A percentile compares a stretch with the other conserved stretches of the same genome.
Evolutionary conservation across 23 tunicate genomes (phyloP).

Genomic region (Trididemnum nubilum): DNA sequence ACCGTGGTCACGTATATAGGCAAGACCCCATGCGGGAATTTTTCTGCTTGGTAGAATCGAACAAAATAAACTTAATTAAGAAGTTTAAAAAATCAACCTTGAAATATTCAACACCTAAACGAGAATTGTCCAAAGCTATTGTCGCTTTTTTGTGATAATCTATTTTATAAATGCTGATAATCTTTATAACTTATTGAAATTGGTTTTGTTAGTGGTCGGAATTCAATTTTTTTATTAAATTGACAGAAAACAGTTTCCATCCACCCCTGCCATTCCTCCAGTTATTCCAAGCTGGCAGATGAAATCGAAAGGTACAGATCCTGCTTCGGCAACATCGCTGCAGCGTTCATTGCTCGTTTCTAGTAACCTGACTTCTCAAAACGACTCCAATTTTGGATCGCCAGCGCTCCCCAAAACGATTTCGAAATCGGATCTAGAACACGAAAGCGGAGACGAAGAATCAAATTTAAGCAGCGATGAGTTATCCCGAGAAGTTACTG

Average conservation of each 20-base stretch:
- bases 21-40: no score
- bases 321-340: no score
- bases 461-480: neutral
- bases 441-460: constrained; percentile 12
- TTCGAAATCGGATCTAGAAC: constrained; percentile 10
- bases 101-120: no score
- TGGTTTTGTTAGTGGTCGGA: constrained; percentile 26
- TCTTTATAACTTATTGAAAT: no score
- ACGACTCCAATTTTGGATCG: neutral
- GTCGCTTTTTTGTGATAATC: no score
- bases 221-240: neutral
- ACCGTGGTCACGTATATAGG: no score
- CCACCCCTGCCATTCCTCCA: constrained; percentile 40
- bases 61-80: no score
- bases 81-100: no score
- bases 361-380: neutral
- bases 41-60: no score
- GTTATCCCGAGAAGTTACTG: neutral
- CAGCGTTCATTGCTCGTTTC: neutral
- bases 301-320: constrained; percentile 22
- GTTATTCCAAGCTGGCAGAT: constrained; percentile 75
- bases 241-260: constrained; percentile 63
- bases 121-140: no score
- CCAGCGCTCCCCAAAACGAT: neutral
- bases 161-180: no score